phyloP scores from a whole-genome alignment of 2,797 vertebrate genomes.

The Acanthurus lineatus region DNA sequence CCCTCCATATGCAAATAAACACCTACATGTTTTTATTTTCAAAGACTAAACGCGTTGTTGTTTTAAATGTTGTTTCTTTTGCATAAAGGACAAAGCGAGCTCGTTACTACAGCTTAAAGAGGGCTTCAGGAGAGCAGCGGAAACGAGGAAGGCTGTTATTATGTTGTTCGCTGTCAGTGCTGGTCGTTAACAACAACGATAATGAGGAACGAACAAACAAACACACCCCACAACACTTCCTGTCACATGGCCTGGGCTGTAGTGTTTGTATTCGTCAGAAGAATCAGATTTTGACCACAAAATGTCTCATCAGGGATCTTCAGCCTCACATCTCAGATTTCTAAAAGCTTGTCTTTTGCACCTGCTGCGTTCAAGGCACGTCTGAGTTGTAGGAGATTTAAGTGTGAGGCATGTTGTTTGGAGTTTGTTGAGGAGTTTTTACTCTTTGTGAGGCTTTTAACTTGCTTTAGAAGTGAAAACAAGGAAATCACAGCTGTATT shows the following conservation, averaged over 20 bases:
- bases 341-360: background rate
- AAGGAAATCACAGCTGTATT: too few relatives aligned
- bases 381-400: background rate
- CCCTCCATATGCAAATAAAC: too few relatives aligned
- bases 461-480: too few relatives aligned
- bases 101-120: slow-evolving; percentile 49
- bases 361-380: background rate
- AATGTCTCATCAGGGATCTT: background rate
- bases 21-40: too few relatives aligned
- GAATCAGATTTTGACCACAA: background rate
- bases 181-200: slow-evolving; percentile 12
- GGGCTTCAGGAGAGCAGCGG: slow-evolving; percentile 37
- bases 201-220: slow-evolving; percentile 52
- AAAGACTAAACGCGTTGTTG: too few relatives aligned
- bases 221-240: slow-evolving; percentile 23
- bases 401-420: background rate
- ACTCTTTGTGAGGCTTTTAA: background rate
- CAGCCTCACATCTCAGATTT: too few relatives aligned
- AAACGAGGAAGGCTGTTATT: slow-evolving; percentile 46
- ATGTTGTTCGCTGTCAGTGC: slow-evolving; percentile 33
- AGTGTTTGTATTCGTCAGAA: background rate
- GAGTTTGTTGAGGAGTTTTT: background rate
- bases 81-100: slow-evolving; percentile 55
- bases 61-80: slow-evolving; percentile 8
- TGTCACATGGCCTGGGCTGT: slow-evolving; percentile 17